These are phyloP conservation scores for Sus cebifrons DNA, from an alignment of 2,797 vertebrate species.

Conservation along the genomic window DNA sequence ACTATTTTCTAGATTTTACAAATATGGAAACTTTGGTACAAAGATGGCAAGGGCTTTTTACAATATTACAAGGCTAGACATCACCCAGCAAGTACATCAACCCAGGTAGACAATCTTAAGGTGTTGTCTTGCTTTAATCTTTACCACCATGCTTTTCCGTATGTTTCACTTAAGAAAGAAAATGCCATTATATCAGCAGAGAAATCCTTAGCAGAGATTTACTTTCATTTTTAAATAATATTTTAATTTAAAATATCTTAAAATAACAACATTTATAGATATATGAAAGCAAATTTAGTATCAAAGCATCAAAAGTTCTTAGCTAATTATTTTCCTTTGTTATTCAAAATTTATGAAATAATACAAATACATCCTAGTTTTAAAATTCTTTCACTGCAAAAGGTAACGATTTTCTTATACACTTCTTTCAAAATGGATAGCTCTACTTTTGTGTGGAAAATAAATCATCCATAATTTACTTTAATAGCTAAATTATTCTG, in stretches of 20 bases:
- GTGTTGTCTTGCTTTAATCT: not conserved
- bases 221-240: no score
- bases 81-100: not conserved
- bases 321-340: not conserved
- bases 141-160: not conserved
- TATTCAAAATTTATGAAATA: conserved; percentile 33
- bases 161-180: not conserved
- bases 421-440: conserved; percentile 50
- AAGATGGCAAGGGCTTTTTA: not conserved
- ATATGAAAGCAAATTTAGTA: not conserved
- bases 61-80: not conserved
- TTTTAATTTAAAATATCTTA: not conserved
- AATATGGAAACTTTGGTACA: not conserved
- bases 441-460: conserved; percentile 58
- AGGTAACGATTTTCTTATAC: not conserved
- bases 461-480: conserved; percentile 73
- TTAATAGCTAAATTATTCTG: conserved; percentile 67
- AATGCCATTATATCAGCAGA: not conserved
- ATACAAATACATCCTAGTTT: conserved; percentile 14
- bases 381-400: conserved; percentile 12
- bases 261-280: not conserved
- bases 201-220: not conserved
- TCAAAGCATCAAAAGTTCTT: not conserved
- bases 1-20: not conserved
- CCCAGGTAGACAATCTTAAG: not conserved